Evolutionary conservation across 2,888 invertebrate genomes (phyloP).

Genomic region (Habroteleia sp.): DNA sequence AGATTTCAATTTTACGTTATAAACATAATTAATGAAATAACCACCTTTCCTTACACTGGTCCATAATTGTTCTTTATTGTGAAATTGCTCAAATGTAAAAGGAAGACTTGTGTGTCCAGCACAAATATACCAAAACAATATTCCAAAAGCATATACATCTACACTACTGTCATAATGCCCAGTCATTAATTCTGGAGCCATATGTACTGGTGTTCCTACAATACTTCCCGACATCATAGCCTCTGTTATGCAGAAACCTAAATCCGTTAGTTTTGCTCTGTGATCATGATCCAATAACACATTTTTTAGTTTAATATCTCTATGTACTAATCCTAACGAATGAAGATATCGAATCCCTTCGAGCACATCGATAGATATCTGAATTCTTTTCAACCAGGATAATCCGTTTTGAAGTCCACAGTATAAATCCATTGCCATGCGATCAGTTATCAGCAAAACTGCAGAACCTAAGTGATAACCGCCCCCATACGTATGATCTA

Average conservation of each 20-base stretch:
- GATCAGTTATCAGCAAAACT: conserved; percentile 90
- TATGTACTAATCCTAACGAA: conserved; percentile 91
- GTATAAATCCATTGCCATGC: conserved; percentile 89
- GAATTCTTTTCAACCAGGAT: conserved; percentile 84
- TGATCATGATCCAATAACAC: conserved; percentile 88
- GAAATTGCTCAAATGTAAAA: conserved; percentile 90
- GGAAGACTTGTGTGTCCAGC: conserved; percentile 91
- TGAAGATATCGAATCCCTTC: conserved; percentile 94
- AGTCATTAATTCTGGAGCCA: conserved; percentile 93
- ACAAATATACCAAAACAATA: conserved; percentile 94
- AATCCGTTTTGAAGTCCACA: conserved; percentile 87
- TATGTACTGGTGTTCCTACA: conserved; percentile 94
- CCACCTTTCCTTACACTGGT: conserved; percentile 90
- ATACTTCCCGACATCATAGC: conserved; percentile 95
- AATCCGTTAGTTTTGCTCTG: conserved; percentile 91
- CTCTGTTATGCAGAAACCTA: conserved; percentile 94
- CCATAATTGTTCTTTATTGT: conserved; percentile 93
- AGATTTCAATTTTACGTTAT: too few relatives aligned
- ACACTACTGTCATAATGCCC: conserved; percentile 92
- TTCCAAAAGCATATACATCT: conserved; percentile 94
- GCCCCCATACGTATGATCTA: conserved; percentile 89
- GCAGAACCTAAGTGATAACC: conserved; percentile 83
- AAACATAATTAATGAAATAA: too few relatives aligned
- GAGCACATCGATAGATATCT: conserved; percentile 90
- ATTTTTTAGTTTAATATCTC: conserved; percentile 95